phyloP scores from a whole-genome alignment of 2,888 invertebrate genomes.

The Eupithecia subfuscata region DNA sequence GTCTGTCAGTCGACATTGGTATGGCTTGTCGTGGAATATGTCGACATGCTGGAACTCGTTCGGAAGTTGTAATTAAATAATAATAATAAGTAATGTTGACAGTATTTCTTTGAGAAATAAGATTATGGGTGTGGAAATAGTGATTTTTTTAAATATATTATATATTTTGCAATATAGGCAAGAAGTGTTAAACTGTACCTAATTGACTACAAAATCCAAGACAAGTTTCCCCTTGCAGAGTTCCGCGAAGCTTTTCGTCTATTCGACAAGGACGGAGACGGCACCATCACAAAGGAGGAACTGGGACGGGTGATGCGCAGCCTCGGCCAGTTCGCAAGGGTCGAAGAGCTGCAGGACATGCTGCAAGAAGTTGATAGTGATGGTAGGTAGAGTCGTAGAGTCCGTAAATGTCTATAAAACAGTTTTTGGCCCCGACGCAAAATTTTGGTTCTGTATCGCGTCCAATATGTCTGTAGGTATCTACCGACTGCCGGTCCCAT shows the following conservation, averaged over 20 bases:
- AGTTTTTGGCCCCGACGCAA: neutral
- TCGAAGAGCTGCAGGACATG: conserved; percentile 94
- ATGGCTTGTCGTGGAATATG: no score
- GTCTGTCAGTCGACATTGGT: no score
- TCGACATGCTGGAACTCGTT: no score
- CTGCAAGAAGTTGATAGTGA: conserved; percentile 92
- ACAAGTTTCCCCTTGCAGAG: conserved; percentile 78
- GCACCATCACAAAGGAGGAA: conserved; percentile 94
- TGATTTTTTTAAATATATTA: no score
- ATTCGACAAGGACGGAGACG: conserved; percentile 95
- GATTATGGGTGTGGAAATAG: no score
- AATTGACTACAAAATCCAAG: neutral
- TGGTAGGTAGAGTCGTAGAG: conserved; percentile 72
- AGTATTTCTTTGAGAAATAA: no score
- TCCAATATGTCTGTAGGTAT: no score
- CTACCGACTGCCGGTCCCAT: no score
- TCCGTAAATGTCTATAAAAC: neutral
- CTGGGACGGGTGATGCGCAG: conserved; percentile 94
- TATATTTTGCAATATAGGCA: no score
- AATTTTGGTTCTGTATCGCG: neutral
- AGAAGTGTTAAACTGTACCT: neutral
- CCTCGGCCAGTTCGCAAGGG: conserved; percentile 93
- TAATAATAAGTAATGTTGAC: no score
- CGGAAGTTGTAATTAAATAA: no score
- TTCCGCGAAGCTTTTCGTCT: conserved; percentile 94